These are phyloP conservation scores for Brachionus rubens DNA, from an alignment of 1,140 invertebrate genomes.

Conservation along the genomic window DNA sequence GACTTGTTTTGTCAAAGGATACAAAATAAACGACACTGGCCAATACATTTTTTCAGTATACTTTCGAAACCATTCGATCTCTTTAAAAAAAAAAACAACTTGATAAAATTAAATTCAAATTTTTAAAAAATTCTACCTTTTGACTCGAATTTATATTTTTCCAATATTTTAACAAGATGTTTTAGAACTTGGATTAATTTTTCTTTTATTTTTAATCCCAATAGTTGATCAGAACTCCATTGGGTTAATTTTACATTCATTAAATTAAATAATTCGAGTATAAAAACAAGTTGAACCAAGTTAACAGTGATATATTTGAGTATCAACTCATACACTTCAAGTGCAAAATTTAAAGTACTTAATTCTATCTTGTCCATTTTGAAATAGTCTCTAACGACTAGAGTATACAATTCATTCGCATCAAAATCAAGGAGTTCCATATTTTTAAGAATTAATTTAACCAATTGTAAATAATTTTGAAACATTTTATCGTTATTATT, in stretches of 20 bases:
- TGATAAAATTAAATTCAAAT: too few relatives aligned
- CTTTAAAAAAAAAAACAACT: background rate
- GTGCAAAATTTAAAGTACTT: background rate
- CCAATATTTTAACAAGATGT: too few relatives aligned
- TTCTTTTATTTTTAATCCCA: too few relatives aligned
- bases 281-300: background rate
- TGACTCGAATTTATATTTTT: too few relatives aligned
- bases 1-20: background rate
- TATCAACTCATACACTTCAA: background rate
- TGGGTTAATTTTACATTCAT: background rate
- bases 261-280: background rate
- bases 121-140: too few relatives aligned
- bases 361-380: background rate
- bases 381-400: background rate
- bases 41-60: background rate
- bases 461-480: background rate
- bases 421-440: background rate
- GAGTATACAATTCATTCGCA: background rate
- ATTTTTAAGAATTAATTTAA: background rate
- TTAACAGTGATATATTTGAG: background rate
- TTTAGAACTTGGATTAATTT: too few relatives aligned
- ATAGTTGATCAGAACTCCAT: too few relatives aligned
- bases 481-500: slow-evolving; percentile 14
- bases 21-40: background rate
- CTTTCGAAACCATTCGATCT: background rate